Base-by-base conservation (phyloP, 2,888 invertebrate genomes). In the Lampropteryx suffumata region DNA sequence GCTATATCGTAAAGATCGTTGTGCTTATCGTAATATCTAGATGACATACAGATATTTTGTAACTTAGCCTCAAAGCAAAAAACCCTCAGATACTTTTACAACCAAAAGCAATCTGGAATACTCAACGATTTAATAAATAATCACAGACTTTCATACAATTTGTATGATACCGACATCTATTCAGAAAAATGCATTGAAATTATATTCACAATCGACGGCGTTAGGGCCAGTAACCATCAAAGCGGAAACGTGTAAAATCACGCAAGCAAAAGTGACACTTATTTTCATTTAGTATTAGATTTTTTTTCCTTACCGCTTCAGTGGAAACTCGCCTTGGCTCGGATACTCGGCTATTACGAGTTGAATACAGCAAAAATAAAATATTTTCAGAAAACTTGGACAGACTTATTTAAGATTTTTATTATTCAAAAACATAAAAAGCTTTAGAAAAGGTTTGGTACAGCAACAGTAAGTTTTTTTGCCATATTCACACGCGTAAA, bases 81-180 rank as follows among this genome's bases (percentile, higher is more conserved):
- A 21, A 9, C 24, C 35, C 35, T 7, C 11, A 35, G 24, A 24
- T 26, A 7, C 10, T 8, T 37, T 21, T 8, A 12, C 13, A 36
- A 34, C 21, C 10, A 13, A 32, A 21, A 28, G 14, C 30, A 12
- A 50, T 44, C 49, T 39, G 44, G 21, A 30, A 57, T 65, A 65
- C 62, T 62, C 67, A 79, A 73, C 71, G 69, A 74, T 71, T 69
- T 72, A 77, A 71, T 71, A 74, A 76, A 75, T 79, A 83, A 88
- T 86, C 87, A 88, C 87, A 88, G 88, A 82, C 82, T 76, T 79
- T 84, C 71, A 71, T 76, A 76, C 73, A 17, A 77, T 80, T 70
- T 69, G 71, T 73, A 55, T 42, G 43, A 53, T 37, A 54, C 44
- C 39, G 43, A 60, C 32, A 44, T 44, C 21, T 37, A 55, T 28